Conservation (phyloP, 2,113 vertebrate species). For the Bubo blakistoni region DNA sequence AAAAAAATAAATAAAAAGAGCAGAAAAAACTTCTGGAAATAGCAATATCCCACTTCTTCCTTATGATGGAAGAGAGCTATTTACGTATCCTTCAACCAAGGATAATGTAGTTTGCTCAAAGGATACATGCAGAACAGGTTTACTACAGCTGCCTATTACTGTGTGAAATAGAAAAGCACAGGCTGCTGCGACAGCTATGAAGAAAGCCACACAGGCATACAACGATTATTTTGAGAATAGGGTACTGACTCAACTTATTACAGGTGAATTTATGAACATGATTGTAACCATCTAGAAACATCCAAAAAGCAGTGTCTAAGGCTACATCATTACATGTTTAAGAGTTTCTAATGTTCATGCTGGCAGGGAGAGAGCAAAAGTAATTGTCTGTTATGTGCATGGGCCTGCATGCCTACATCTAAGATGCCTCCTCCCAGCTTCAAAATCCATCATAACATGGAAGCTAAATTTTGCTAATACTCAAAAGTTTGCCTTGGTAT, state of each 20-base stretch:
- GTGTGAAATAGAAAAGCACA: not conserved
- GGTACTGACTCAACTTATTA: not conserved
- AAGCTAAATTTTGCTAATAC: not conserved
- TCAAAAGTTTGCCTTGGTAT: not conserved
- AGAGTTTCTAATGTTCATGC: not conserved
- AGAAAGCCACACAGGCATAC: not conserved
- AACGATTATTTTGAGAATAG: not conserved
- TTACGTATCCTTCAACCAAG: not conserved
- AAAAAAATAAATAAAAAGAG: not conserved
- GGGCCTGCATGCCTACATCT: not conserved
- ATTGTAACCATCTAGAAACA: not conserved
- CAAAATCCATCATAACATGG: not conserved
- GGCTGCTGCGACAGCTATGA: not conserved
- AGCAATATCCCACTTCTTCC: not conserved
- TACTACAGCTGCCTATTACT: not conserved
- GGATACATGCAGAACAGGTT: not conserved
- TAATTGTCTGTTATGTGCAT: rapidly evolving
- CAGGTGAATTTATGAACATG: not conserved
- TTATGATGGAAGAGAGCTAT: not conserved
- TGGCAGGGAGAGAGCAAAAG: not conserved
- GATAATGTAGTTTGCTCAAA: not conserved
- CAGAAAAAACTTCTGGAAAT: not conserved
- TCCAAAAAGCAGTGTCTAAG: not conserved
- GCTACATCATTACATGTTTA: rapidly evolving
- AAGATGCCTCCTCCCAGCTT: not conserved